phyloP scores from a whole-genome alignment of 2,888 invertebrate genomes.

The Laothoe populi region DNA sequence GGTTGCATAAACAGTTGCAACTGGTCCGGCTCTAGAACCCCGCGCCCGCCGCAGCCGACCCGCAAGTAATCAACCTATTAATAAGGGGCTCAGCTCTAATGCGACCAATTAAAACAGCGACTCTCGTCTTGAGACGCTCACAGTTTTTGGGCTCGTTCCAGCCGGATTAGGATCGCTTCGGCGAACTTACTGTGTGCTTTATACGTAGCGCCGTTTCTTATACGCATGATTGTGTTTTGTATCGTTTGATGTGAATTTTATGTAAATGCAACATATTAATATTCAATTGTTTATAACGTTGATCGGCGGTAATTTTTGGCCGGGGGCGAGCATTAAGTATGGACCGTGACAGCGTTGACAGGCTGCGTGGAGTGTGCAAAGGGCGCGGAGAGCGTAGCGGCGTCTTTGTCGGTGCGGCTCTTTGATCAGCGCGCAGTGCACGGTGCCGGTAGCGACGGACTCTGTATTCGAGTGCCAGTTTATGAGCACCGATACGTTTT shows the following conservation, averaged over 20 bases:
- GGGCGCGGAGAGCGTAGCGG: slow-evolving; percentile 61
- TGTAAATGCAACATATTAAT: slow-evolving; percentile 67
- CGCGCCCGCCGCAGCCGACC: slow-evolving; percentile 54
- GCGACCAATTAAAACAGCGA: slow-evolving; percentile 81
- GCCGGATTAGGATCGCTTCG: slow-evolving; percentile 71
- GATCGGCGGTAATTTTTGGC: slow-evolving; percentile 72
- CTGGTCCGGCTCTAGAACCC: slow-evolving; percentile 26
- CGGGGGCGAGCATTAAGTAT: slow-evolving; percentile 67
- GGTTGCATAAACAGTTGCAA: slow-evolving; percentile 24
- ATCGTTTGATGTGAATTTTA: slow-evolving; percentile 58
- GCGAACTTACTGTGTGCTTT: slow-evolving; percentile 58
- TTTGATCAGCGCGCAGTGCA: slow-evolving; percentile 77
- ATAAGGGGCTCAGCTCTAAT: slow-evolving; percentile 80
- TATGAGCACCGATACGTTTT: slow-evolving; percentile 76
- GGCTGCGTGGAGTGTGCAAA: slow-evolving; percentile 59
- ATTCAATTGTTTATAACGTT: slow-evolving; percentile 75
- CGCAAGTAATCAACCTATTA: slow-evolving; percentile 83
- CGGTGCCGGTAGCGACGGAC: slow-evolving; percentile 71
- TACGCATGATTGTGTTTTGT: slow-evolving; percentile 47
- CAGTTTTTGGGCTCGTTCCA: slow-evolving; percentile 83
- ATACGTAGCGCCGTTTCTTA: slow-evolving; percentile 43
- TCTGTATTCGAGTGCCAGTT: slow-evolving; percentile 73
- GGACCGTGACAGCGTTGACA: slow-evolving; percentile 80
- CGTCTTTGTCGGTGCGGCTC: slow-evolving; percentile 71
- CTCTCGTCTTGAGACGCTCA: slow-evolving; percentile 77